A percentile compares a stretch with the other conserved stretches of the same genome.
These are phyloP conservation scores for Lepus timidus DNA, from an alignment of 2,113 vertebrate genomes.

Conservation along the genomic window DNA sequence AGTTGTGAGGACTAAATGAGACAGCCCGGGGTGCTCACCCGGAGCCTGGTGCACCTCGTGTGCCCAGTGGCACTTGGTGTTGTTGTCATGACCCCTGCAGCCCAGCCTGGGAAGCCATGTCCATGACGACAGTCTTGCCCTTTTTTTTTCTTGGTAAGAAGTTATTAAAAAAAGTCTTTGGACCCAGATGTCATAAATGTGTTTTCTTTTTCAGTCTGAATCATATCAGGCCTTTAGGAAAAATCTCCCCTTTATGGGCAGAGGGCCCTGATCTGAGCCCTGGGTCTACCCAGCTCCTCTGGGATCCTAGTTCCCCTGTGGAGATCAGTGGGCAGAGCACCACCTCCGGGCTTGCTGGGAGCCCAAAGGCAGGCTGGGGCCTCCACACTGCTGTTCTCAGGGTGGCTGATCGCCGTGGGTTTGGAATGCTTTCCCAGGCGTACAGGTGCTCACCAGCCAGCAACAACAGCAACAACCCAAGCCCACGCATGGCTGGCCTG, in stretches of 20 bases:
- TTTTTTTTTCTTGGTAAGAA: constrained; percentile 18
- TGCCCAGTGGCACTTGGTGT: neutral
- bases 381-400: neutral
- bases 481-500: neutral
- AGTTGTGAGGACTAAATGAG: neutral
- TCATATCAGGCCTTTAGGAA: neutral
- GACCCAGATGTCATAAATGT: constrained; percentile 53
- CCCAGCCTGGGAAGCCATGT: neutral
- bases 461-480: neutral
- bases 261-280: neutral
- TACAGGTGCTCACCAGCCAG: neutral
- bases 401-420: neutral
- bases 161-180: constrained; percentile 18
- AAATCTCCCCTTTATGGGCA: neutral
- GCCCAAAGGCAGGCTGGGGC: neutral
- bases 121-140: neutral
- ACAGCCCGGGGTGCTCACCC: rapidly evolving
- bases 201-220: constrained; percentile 51
- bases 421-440: neutral
- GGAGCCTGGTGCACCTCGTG: too few species aligned
- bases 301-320: neutral
- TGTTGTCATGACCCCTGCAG: neutral
- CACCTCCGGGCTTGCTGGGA: neutral
- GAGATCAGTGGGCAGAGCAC: neutral
- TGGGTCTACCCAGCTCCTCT: neutral